Percentiles rank a stretch among this genome's conserved stretches.
Evolutionary conservation across 2,797 vertebrate genomes (phyloP).

Genomic region (Coregonus sp.): DNA sequence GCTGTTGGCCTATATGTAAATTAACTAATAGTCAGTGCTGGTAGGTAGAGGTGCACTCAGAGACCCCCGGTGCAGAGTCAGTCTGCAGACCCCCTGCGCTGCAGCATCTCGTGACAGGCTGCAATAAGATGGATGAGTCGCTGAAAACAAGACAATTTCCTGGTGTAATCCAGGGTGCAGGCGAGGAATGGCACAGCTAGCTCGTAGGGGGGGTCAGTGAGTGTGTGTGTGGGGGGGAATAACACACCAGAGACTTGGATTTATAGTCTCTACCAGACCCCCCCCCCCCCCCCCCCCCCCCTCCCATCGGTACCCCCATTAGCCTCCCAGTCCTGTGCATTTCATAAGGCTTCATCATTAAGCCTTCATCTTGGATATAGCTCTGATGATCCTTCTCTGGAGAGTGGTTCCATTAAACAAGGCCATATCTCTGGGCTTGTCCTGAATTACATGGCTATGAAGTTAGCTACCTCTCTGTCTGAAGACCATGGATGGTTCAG

Average conservation of each 20-base stretch:
- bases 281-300: background rate
- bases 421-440: background rate
- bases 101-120: constrained; percentile 34
- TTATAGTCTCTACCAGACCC: background rate
- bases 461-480: background rate
- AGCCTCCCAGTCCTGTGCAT: background rate
- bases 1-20: background rate
- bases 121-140: constrained; percentile 51
- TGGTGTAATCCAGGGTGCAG: constrained; percentile 55
- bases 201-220: constrained; percentile 4
- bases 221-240: background rate
- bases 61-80: constrained; percentile 8
- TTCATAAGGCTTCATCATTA: background rate
- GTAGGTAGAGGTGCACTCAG: background rate
- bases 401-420: background rate
- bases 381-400: background rate
- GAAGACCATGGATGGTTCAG: background rate
- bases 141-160: constrained; percentile 66
- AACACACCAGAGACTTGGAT: background rate
- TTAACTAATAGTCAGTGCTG: background rate
- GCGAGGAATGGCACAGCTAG: constrained; percentile 13
- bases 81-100: constrained; percentile 28
- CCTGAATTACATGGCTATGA: background rate
- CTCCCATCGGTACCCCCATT: no score
- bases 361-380: background rate